Conservation (phyloP, 1,140 invertebrate species). For the Acromyrmex charruanus region DNA sequence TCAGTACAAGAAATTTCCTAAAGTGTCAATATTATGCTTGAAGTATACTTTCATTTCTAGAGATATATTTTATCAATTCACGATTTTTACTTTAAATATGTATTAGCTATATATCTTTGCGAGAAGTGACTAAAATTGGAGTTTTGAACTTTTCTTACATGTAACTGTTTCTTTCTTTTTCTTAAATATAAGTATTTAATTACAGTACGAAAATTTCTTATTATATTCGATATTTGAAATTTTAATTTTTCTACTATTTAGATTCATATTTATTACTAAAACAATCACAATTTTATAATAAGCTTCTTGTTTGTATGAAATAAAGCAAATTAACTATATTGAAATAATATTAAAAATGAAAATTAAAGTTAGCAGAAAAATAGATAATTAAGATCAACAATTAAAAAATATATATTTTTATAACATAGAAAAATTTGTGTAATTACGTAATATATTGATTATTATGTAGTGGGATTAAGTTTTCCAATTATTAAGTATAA, state of each 20-base stretch:
- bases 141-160: too few species aligned
- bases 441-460: conserved; percentile 1
- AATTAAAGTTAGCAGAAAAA: not conserved
- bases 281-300: not conserved
- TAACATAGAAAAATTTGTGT: not conserved
- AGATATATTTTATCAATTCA: not conserved
- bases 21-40: not conserved
- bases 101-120: too few species aligned
- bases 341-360: not conserved
- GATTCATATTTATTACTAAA: not conserved
- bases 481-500: not conserved
- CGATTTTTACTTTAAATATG: not conserved
- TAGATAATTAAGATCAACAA: conserved; percentile 1
- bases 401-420: not conserved
- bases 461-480: conserved; percentile 19
- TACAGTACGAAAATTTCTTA: not conserved
- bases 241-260: not conserved
- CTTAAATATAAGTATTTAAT: not conserved
- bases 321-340: not conserved
- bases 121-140: too few species aligned
- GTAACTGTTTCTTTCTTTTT: not conserved
- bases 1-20: conserved; percentile 6
- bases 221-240: not conserved
- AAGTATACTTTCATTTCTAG: not conserved
- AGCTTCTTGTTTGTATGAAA: not conserved